Conservation (phyloP, 30 jellyfish, hydroid and myxozoan genomes). For the Aurelia aurita region DNA sequence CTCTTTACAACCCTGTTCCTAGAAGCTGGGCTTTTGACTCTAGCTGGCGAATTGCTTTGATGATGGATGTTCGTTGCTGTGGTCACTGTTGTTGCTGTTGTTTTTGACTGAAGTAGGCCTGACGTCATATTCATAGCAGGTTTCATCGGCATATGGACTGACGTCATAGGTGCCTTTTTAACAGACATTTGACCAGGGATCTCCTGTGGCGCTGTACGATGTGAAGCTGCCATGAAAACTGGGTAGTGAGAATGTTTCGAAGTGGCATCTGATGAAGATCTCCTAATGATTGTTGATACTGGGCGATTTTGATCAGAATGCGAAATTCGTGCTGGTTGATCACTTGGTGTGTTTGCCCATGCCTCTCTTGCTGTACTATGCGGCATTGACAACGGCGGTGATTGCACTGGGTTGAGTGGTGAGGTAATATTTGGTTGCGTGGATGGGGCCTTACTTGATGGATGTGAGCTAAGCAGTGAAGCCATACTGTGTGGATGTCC, state of each 20-base stretch:
- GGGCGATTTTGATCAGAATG: neutral
- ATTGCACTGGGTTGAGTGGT: neutral
- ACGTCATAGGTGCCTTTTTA: neutral
- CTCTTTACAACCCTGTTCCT: constrained; percentile 12
- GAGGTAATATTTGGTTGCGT: neutral
- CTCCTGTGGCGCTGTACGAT: neutral
- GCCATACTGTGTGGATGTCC: constrained; percentile 71
- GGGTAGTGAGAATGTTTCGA: constrained; percentile 5
- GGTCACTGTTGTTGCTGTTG: neutral
- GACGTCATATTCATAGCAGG: neutral
- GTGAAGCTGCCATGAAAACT: neutral
- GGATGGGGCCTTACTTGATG: constrained; percentile 11
- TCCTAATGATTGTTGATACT: neutral
- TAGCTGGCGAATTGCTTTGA: neutral
- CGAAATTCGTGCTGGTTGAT: neutral
- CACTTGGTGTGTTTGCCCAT: neutral
- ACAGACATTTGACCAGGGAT: neutral
- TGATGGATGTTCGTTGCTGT: neutral
- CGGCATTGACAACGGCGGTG: neutral
- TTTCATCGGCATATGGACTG: neutral
- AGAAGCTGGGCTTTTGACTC: neutral
- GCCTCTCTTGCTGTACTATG: neutral
- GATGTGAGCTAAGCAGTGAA: constrained; percentile 43
- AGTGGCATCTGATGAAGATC: neutral
- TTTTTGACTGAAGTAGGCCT: neutral